Conservation (phyloP, 2,113 vertebrate species). For the Galemys pyrenaicus region DNA sequence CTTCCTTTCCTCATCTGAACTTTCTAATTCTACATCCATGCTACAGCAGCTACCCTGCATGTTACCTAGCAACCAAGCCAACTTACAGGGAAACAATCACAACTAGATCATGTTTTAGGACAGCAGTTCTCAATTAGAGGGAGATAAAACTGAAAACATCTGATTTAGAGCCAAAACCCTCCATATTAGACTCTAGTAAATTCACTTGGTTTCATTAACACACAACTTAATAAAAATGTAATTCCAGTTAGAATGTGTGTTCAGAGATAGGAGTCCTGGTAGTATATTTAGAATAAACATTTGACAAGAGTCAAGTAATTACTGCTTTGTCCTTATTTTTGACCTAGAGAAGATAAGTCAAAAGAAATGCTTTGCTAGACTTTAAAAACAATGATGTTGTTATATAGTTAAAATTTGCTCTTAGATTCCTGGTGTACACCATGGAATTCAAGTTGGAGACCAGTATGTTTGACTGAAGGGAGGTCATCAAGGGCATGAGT, state of each 20-base stretch:
- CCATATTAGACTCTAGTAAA: neutral
- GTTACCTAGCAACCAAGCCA: slow-evolving; percentile 57
- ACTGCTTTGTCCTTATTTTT: neutral
- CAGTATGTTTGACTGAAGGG: neutral
- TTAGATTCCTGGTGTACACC: neutral
- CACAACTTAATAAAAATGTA: neutral
- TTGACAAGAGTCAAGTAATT: neutral
- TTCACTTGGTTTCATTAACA: neutral
- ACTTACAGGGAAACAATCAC: slow-evolving; percentile 33
- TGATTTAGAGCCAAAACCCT: neutral
- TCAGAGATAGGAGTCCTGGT: neutral
- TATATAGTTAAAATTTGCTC: rapidly evolving
- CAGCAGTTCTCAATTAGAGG: slow-evolving; percentile 43
- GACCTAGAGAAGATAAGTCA: neutral
- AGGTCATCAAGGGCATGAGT: rapidly evolving
- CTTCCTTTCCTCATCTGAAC: no score
- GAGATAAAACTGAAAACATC: neutral
- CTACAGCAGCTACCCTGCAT: neutral
- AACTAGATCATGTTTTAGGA: slow-evolving; percentile 51
- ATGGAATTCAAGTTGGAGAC: neutral
- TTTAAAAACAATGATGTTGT: neutral
- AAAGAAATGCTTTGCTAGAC: neutral
- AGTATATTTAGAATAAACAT: neutral
- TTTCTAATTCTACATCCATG: no score
- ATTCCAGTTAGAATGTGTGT: neutral